Evolutionary conservation across 2,888 invertebrate species (phyloP).

Genomic region (Dynastes hyllus): DNA sequence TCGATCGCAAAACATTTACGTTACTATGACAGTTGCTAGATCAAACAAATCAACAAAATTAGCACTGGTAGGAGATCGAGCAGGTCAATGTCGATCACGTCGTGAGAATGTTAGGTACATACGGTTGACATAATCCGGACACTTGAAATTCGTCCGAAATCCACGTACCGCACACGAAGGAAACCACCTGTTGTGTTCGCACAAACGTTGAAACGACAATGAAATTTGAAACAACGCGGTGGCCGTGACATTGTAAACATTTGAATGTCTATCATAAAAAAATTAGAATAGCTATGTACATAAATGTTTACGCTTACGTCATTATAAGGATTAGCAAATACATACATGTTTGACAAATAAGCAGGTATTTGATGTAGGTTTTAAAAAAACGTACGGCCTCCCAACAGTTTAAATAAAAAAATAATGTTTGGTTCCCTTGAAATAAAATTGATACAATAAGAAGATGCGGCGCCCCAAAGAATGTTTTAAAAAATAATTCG

Average conservation of each 20-base stretch:
- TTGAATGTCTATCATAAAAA: background rate
- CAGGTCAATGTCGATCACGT: background rate
- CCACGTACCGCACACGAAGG: background rate
- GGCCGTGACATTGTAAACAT: constrained; percentile 6
- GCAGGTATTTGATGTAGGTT: background rate
- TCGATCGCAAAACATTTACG: background rate
- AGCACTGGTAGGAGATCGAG: background rate
- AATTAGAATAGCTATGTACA: background rate
- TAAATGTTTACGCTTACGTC: background rate
- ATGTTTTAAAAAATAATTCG: no score
- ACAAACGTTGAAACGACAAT: background rate
- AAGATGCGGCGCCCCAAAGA: no score
- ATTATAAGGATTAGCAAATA: background rate
- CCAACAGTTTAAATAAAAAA: no score
- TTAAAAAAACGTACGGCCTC: no score
- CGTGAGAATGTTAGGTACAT: background rate
- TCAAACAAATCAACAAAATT: no score
- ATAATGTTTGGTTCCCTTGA: background rate
- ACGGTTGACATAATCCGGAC: background rate
- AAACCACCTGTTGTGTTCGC: background rate
- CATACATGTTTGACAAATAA: background rate
- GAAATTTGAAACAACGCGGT: background rate
- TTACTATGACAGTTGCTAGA: background rate
- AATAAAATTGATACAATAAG: background rate
- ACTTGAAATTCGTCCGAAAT: background rate